Base-by-base conservation (phyloP, 2,888 invertebrate species). In the Oxyteleia sp. region DNA sequence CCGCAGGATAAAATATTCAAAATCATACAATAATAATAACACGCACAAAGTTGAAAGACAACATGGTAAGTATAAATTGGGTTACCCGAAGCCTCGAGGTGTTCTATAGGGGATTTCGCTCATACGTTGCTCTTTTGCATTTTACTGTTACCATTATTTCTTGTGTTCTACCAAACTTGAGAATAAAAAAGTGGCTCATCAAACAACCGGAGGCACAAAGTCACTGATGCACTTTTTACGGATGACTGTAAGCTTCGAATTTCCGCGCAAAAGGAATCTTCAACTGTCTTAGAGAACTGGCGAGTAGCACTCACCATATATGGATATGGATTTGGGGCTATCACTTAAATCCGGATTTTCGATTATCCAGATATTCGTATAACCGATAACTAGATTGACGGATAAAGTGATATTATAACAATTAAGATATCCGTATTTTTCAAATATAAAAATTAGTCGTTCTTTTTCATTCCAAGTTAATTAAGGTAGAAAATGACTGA, bases 161-260 rank as follows among this genome's bases (percentile, higher is more conserved):
- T 63, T 16, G 49, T 38, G 16, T 45, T 74, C n/a, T 16, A n/a
- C 53, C 32, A 38, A 63, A 63, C 69, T 38, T 29, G 63, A 11
- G 61, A 18, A 63, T 69, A 63, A 41, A 69, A 78, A 53, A 55
- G 32, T 38, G 69, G 38, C 69, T 78, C 61, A 55, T 78, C 76
- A 78, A 78, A 78, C 61, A 55, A 75, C 66, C 38, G 20, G 35
- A 32, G 61, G 63, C 55, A 76, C 61, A 69, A 63, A 61, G 69
- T 78, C 69, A 63, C 63, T 76, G 43, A 66, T 26, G 53, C 55
- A 47, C 72, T 53, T 78, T 53, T 78, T 49, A 61, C 63, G 53
- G 68, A 78, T 63, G 69, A 61, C 76, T 76, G 49, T 47, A 53
- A 68, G 53, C 59, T 64, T 43, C 38, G 51, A 26, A 41, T 59